A percentile compares a stretch with the other conserved stretches of the same genome.
phyloP scores from a whole-genome alignment of 2,113 vertebrate genomes.

The Cyprinodon variegatus region DNA sequence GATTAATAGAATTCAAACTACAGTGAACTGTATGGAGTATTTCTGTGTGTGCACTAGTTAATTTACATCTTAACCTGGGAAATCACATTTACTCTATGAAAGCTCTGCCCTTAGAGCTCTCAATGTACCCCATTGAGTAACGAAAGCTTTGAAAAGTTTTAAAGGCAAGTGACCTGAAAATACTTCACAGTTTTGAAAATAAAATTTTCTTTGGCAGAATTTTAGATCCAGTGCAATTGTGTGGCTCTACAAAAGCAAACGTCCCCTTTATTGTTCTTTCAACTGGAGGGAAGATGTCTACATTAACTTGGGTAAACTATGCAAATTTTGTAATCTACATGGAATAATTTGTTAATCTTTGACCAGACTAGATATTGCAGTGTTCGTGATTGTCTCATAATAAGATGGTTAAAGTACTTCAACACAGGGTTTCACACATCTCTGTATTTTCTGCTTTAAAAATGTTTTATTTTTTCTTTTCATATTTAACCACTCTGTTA shows the following conservation, averaged over 20 bases:
- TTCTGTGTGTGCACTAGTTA: conserved; percentile 8
- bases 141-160: background rate
- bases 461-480: no score
- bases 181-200: background rate
- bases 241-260: background rate
- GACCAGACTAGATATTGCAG: no score
- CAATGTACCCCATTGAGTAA: conserved; percentile 2
- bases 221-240: no score
- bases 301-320: background rate
- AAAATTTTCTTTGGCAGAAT: background rate
- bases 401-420: no score
- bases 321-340: background rate
- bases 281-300: background rate
- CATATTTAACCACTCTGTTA: no score
- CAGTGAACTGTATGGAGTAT: conserved; percentile 6
- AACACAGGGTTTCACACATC: no score
- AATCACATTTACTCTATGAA: conserved; percentile 17
- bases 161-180: background rate
- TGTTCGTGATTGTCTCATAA: no score
- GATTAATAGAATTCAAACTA: conserved; percentile 41
- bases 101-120: conserved; percentile 8
- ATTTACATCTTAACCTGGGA: conserved; percentile 24
- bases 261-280: background rate
- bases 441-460: no score
- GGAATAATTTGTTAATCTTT: no score